Percentiles rank a stretch among this genome's conserved stretches.
phyloP scores from a whole-genome alignment of 2,113 vertebrate species.

The Coracopsis vasa region DNA sequence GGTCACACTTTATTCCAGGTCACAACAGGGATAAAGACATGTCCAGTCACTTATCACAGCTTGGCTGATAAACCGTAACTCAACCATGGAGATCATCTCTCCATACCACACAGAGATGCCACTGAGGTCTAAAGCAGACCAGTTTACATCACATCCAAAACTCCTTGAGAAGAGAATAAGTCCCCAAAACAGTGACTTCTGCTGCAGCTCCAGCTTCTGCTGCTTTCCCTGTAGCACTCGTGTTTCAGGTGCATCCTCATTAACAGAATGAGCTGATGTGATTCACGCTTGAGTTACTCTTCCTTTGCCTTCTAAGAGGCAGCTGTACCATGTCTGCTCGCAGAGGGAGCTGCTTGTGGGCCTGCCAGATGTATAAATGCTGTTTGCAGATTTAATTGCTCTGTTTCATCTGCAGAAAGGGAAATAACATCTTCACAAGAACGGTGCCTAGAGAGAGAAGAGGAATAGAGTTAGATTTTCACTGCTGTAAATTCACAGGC shows the following conservation, averaged over 20 bases:
- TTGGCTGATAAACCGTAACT: neutral
- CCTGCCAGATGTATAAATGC: neutral
- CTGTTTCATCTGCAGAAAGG: neutral
- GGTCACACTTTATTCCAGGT: neutral
- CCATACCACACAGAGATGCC: neutral
- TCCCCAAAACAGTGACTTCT: neutral
- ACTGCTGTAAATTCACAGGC: neutral
- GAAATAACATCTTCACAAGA: neutral
- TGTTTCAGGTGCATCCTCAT: neutral
- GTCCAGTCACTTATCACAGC: rapidly evolving
- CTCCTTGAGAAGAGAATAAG: neutral
- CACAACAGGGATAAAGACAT: neutral
- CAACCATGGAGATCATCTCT: neutral
- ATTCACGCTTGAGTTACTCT: neutral
- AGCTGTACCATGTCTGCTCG: neutral
- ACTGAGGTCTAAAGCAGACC: neutral
- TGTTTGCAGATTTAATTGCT: neutral
- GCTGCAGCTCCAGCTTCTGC: neutral
- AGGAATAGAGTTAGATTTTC: neutral
- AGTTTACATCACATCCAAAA: neutral
- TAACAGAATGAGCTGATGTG: neutral
- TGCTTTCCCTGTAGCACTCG: neutral
- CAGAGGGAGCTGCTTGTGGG: neutral
- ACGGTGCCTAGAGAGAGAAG: neutral
- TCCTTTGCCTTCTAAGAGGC: neutral